Evolutionary conservation across 2,113 vertebrate genomes (phyloP).

Genomic region (Phaetusa simplex): DNA sequence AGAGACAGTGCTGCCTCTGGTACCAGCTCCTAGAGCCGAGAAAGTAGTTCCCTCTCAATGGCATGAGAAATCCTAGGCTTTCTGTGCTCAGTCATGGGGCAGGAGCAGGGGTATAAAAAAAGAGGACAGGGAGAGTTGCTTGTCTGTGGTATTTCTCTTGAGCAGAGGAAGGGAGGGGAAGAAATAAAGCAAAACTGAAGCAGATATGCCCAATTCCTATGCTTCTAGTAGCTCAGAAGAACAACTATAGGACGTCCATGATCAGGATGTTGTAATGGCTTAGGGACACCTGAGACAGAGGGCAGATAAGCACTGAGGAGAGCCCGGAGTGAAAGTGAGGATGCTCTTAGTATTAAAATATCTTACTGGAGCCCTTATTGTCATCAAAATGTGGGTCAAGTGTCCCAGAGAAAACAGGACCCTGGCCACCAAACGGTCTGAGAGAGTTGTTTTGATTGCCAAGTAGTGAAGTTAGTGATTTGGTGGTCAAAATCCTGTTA

Average conservation of each 20-base stretch:
- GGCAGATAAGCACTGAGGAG: not conserved
- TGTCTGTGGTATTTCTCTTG: not conserved
- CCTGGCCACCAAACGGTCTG: not conserved
- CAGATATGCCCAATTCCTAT: not conserved
- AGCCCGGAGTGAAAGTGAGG: not conserved
- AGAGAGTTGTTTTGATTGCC: not conserved
- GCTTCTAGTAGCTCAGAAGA: not conserved
- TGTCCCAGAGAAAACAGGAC: not conserved
- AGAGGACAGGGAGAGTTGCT: not conserved
- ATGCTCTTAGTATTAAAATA: not conserved
- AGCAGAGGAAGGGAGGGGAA: not conserved
- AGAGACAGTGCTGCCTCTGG: not conserved
- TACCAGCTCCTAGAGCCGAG: not conserved
- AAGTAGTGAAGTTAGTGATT: not conserved
- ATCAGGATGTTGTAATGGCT: not conserved
- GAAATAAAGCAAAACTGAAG: not conserved
- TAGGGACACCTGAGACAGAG: not conserved
- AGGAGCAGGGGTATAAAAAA: not conserved
- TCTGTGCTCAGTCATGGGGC: not conserved
- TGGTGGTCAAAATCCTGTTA: not conserved
- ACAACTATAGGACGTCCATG: not conserved
- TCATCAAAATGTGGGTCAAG: not conserved
- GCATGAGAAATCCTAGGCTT: not conserved
- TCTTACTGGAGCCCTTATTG: not conserved
- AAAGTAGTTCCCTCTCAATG: not conserved